Evolutionary conservation across 2,797 vertebrate genomes (phyloP), one percentile per base, ranked within the genome.

Genomic region (Dallia pectoralis): DNA sequence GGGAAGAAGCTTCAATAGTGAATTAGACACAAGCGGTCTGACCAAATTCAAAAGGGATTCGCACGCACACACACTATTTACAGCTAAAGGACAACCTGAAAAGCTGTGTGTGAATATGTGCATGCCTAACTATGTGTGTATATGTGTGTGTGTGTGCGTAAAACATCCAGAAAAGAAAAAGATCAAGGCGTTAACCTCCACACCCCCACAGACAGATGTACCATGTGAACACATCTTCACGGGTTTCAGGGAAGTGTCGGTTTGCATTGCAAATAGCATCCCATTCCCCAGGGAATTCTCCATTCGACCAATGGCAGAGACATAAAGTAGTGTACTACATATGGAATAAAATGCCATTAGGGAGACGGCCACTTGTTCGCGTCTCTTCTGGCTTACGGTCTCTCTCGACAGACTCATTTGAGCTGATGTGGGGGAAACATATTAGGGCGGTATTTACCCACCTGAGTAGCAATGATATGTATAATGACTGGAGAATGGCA

Each of bases 21-120:
- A 19, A 51, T 51, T n/a, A 18, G 18, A 51, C 18, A 51, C 15
- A 51, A 16, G 16, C 49, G 6, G 16, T 51, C 49, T 1, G 5
- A 18, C 49, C 15, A 51, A 51, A 51, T 18, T 8, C 16, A 5
- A 4, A 53, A 53, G 2, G 49, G 49, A 53, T 19, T 19, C 1
- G 19, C 16, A 53, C 7, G 1, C 4, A 53, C 16, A 18, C 18
- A 5, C 18, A 51, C 18, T 5, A 56, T 56, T 8, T n/a, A 8
- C 51, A 53, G 51, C 51, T 53, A 53, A 19, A 53, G 19, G 51
- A 53, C 51, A 53, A 53, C 51, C 51, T 53, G 51, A 53, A 53
- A n/a, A 53, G 51, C 19, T 44, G 40, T 9, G 40, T 44, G 51
- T n/a, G 51, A n/a, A 19, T 8, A 18, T 14, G 11, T 3, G 47